Evolutionary conservation across 2,113 vertebrate species (phyloP).

Genomic region (Triplophysa siluroides): DNA sequence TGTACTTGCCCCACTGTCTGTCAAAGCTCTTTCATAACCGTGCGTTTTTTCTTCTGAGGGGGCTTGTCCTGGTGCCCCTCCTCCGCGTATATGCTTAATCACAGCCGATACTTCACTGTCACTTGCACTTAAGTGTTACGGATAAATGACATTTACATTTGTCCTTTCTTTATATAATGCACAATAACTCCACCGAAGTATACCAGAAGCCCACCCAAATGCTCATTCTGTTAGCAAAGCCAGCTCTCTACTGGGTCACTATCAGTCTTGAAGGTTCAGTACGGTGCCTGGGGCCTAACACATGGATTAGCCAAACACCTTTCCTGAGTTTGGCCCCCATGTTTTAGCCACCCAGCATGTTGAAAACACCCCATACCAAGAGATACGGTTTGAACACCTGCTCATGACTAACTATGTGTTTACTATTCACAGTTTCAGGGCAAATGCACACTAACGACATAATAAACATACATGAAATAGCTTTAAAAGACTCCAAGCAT

Average conservation of each 20-base stretch:
- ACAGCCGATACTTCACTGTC: conserved; percentile 3
- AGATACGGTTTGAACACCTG: conserved; percentile 13
- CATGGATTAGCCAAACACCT: conserved; percentile 69
- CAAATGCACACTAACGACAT: neutral
- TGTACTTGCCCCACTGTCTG: conserved; percentile 74
- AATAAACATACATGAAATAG: neutral
- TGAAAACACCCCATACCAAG: conserved; percentile 53
- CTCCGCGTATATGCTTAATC: neutral
- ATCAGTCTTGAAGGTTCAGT: conserved; percentile 73
- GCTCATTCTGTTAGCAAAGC: conserved; percentile 65
- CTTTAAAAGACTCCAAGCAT: neutral
- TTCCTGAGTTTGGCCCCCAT: conserved; percentile 67
- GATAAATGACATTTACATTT: neutral
- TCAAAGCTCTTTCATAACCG: conserved; percentile 56
- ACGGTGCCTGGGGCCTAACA: conserved; percentile 57
- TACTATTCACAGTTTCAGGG: neutral
- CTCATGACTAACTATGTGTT: neutral
- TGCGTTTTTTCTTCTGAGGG: conserved; percentile 47
- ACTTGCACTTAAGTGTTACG: neutral
- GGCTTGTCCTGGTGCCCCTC: neutral
- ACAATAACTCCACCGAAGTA: conserved; percentile 57
- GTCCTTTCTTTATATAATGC: neutral
- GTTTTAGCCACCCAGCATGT: conserved; percentile 58
- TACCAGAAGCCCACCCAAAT: conserved; percentile 67
- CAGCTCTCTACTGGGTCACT: conserved; percentile 65